Percentiles rank a stretch among this genome's conserved stretches.
These are phyloP conservation scores for Taphrorychus bicolor DNA, from an alignment of 2,888 invertebrate genomes.

Conservation along the genomic window DNA sequence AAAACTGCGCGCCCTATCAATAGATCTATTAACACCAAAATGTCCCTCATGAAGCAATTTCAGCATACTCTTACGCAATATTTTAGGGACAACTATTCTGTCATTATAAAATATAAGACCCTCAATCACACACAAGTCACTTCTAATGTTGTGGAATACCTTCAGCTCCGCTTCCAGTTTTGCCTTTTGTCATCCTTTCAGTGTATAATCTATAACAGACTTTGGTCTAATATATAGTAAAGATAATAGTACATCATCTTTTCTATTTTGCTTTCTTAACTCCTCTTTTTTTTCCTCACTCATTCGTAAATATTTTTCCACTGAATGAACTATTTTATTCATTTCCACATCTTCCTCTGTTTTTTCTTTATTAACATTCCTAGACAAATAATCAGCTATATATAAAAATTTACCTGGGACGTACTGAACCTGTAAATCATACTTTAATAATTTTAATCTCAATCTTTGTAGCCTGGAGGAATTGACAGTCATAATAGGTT, in stretches of 20 bases:
- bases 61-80: constrained; percentile 1
- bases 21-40: constrained; percentile 23
- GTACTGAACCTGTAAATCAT: not conserved
- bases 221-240: too few species aligned
- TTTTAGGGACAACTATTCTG: constrained; percentile 20
- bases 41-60: too few species aligned
- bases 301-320: constrained; percentile 2
- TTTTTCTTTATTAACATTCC: constrained; percentile 11
- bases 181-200: constrained; percentile 1
- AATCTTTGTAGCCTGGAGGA: not conserved
- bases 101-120: constrained; percentile 22
- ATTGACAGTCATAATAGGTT: not conserved
- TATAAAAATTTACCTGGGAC: not conserved
- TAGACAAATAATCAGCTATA: constrained; percentile 7
- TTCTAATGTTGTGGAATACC: too few species aligned
- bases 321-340: constrained; percentile 2
- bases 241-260: constrained; percentile 2
- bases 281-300: not conserved
- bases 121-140: too few species aligned
- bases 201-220: not conserved
- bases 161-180: constrained; percentile 5
- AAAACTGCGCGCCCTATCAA: constrained; percentile 21
- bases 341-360: not conserved
- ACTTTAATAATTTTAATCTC: not conserved
- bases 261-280: not conserved